These are phyloP conservation scores for Epinotia demarniana DNA, from an alignment of 2,888 invertebrate genomes.

Conservation along the genomic window DNA sequence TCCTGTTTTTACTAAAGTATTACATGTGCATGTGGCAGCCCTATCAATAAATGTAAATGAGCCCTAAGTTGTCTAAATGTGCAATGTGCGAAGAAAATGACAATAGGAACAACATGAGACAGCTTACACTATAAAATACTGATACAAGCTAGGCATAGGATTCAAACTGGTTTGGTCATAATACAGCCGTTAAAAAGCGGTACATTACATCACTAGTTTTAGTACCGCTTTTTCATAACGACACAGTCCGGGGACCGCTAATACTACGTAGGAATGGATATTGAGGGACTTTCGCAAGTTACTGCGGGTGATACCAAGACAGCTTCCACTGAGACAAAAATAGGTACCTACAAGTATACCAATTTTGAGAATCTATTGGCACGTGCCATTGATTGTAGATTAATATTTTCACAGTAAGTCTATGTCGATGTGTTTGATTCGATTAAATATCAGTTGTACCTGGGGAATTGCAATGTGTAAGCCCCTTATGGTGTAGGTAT, in stretches of 20 bases:
- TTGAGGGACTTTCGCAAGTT: constrained; percentile 29
- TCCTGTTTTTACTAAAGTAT: background rate
- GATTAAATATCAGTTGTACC: too few species aligned
- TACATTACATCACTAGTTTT: constrained; percentile 25
- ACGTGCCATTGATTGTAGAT: too few species aligned
- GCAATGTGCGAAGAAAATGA: constrained; percentile 38
- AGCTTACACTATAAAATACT: constrained; percentile 79
- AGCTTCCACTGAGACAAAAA: background rate
- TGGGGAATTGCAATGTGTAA: too few species aligned
- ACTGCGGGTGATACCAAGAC: background rate
- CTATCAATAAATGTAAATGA: background rate
- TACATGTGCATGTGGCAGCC: background rate
- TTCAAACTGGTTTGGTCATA: constrained; percentile 66
- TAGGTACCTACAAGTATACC: background rate
- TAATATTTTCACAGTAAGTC: too few species aligned
- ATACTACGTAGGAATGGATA: constrained; percentile 51
- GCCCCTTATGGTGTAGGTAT: too few species aligned
- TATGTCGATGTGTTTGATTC: too few species aligned
- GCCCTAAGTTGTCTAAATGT: constrained; percentile 29
- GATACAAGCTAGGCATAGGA: constrained; percentile 76
- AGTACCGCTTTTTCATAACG: background rate
- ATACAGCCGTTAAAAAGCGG: constrained; percentile 37
- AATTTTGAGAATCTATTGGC: background rate
- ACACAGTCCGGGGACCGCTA: constrained; percentile 27
- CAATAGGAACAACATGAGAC: constrained; percentile 76